Conservation (phyloP, 2,113 vertebrate species). For the Tympanuchus pallidicinctus region DNA sequence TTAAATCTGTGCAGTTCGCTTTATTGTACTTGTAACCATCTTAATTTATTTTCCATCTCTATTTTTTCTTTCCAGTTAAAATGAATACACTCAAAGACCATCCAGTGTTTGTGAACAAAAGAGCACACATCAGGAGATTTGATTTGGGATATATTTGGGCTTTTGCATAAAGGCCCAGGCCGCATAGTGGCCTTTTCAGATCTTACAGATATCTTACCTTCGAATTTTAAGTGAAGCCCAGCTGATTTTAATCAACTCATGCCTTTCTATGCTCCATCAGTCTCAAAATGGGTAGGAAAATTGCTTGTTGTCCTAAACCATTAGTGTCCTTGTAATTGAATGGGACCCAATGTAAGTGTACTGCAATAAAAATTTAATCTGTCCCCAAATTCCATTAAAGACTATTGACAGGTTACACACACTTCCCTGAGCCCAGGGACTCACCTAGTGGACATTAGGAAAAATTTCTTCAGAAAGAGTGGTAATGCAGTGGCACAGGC, state of each 20-base stretch:
- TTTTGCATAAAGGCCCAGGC: neutral
- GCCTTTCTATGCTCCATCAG: neutral
- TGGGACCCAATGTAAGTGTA: neutral
- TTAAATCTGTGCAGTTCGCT: conserved; percentile 11
- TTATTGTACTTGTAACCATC: conserved; percentile 2
- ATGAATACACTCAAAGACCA: neutral
- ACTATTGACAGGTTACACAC: neutral
- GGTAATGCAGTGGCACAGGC: no score
- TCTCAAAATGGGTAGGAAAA: conserved; percentile 42
- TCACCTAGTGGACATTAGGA: neutral
- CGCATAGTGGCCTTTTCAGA: neutral
- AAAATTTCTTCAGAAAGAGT: no score
- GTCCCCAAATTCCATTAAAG: neutral
- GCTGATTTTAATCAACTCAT: conserved; percentile 1
- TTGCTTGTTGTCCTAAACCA: conserved; percentile 21
- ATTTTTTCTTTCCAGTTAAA: neutral
- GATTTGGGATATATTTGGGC: neutral
- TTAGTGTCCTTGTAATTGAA: neutral
- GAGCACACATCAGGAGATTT: neutral
- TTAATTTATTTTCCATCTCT: conserved; percentile 9
- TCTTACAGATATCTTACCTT: neutral
- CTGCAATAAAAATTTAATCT: neutral
- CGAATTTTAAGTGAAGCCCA: neutral
- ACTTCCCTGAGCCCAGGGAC: neutral
- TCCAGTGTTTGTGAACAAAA: neutral